Evolutionary conservation across 1,140 invertebrate genomes (phyloP), one percentile per base, ranked within the genome.

Genomic region (Lordiphosa mommai): DNA sequence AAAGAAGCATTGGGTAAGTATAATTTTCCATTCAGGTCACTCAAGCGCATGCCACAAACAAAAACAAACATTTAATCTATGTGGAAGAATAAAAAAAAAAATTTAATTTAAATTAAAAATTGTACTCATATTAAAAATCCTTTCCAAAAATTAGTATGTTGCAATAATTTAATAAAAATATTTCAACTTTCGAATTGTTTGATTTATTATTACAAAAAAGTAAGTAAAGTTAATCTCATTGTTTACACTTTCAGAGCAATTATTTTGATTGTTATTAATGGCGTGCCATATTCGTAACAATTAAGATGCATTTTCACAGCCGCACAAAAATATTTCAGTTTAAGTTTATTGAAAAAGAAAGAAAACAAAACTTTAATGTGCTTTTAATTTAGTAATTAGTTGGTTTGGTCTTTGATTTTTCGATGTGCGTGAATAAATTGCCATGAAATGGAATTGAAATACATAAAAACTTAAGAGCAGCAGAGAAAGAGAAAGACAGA

Each of bases 371-470:
- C 23, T 44, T 76, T 80, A 82, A 80, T 76, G 76, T 40, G 72
- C 47, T 84, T 80, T 80, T 84, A 67, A 80, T 80, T 80, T 73
- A 67, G 74, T 56, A 80, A 80, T 80, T 80, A 82, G 65, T 48
- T 58, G 27, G 49, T 10, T 38, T 16, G 36, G 41, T 30, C 55
- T 61, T 58, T 51, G 59, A 67, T 58, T 70, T 72, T 53, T 50
- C 30, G 52, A 16, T 16, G 17, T 37, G 61, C 64, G 52, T 55
- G 43, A 48, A 66, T 64, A 64, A 66, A 66, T 29, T 46, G 27
- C 63, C 64, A 52, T 68, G 55, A 68, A 68, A 68, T 68, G 63
- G 63, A 68, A 68, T 68, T 59, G 27, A 51, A 50, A 60, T 33
- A 27, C 3, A 60, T 9, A 49, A 68, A 51, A 59, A 51, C 38